Base-by-base conservation (phyloP, 1,140 invertebrate species). In the Brachystomella parvula region DNA sequence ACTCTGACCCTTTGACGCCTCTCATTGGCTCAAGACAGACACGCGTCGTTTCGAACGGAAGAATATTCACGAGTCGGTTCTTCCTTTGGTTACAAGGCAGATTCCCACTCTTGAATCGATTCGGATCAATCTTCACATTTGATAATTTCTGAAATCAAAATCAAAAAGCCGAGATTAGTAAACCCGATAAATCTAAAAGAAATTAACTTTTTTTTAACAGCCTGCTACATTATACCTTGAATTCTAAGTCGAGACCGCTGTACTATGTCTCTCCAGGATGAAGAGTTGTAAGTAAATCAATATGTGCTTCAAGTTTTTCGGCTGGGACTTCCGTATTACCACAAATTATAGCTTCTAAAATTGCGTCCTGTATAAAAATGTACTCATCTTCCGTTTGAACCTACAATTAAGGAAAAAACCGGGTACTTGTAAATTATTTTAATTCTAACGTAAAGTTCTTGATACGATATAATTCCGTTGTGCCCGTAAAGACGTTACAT, bases 371-470 rank as follows among this genome's bases (percentile, higher is more conserved):
- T 70, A 99, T 98, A 80, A 99, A 99, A 64, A 99, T 94, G 78
- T 99, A 99, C 78, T 99, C 97, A 78, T 99, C 96, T 78, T 99
- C 96, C 0, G 96, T 99, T 80, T 99, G 92, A 33, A 90, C 86
- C 72, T 74, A 61, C 44, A 49, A 65, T n/a, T n/a, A n/a, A 24
- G 12, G 49, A 53, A 9, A 53, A 69, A 63, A 56, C 26, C 15
- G 29, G 33, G 2, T 61, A 31, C 58, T 61, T n/a, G n/a, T n/a
- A n/a, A 59, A 65, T 3, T 15, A 58, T 47, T 49, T 9, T 57
- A 21, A 39, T 35, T 63, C 19, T n/a, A n/a, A n/a, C n/a, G n/a
- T n/a, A 30, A 49, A 24, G 21, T 17, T 66, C 17, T 63, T 29
- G 53, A 24, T 64, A 86, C 84, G 92, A 96, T 97, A 77, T 96